Base-by-base conservation (phyloP, 2,797 vertebrate genomes). In the Pseudochirops corinnae region DNA sequence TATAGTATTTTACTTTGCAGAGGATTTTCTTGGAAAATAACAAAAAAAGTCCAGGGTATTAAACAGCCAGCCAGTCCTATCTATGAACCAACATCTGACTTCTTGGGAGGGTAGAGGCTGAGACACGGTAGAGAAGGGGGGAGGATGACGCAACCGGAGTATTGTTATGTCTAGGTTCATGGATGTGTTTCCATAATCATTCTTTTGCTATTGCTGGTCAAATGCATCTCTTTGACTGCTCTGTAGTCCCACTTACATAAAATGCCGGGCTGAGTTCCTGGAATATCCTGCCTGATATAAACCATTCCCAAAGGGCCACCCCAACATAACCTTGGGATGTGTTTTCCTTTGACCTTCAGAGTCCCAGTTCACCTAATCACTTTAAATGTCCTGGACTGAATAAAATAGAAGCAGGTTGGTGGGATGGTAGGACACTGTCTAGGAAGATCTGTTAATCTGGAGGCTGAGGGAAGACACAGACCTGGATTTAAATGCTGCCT, bases 331-430 rank as follows among this genome's bases (percentile, higher is more conserved):
- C 74, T 82, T 82, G 74, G 74, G 74, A 82, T 46, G n/a, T 74
- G 39, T 82, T 82, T 82, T 82, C 74, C 74, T 46, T 82, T 82
- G n/a, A 39, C 39, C 39, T 3, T 46, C 21, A 46, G 74, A 82
- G 74, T 82, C 74, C 39, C 67, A 39, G n/a, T 74, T 74, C 67
- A 82, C 39, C 90, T 56, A 62, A 57, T 94, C 14, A 6, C 28
- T 58, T 93, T 93, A 28, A 18, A 90, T 96, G 94, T 57, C 53
- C 91, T 94, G 90, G 95, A 97, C 29, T 96, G 97, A 97, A 95
- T 97, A 95, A 97, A 97, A 93, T 95, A 91, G 90, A 95, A 94
- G 92, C 96, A 96, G 92, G 16, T 90, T 93, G 92, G 90, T 82
- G n/a, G 46, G 18, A 2, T 26, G 67, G 9, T 46, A 11, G 21